A percentile compares a stretch with the other conserved stretches of the same genome.
phyloP scores from a whole-genome alignment of 2,113 vertebrate genomes.

The Menidia beryllina region DNA sequence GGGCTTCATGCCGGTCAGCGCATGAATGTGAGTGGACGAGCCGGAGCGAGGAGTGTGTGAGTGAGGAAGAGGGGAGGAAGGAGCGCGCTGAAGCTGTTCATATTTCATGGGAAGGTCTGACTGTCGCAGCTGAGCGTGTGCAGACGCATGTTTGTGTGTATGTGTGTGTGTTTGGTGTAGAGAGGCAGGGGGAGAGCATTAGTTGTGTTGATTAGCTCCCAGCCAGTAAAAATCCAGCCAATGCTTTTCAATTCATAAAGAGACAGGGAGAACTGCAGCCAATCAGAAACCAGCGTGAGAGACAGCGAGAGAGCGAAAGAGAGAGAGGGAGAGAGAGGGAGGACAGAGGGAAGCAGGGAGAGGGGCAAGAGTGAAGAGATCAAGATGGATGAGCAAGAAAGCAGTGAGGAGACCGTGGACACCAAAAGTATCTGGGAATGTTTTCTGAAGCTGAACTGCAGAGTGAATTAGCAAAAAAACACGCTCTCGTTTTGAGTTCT shows the following conservation, averaged over 20 bases:
- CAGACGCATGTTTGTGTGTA: slow-evolving; percentile 9
- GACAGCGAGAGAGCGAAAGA: too few species aligned
- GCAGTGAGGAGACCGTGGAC: slow-evolving; percentile 1
- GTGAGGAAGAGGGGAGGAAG: slow-evolving; percentile 4
- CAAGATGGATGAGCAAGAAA: slow-evolving; percentile 31
- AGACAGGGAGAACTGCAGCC: slow-evolving; percentile 49
- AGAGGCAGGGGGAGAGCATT: slow-evolving; percentile 50
- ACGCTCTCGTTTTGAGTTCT: too few species aligned
- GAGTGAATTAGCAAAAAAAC: too few species aligned
- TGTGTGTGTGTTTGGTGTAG: slow-evolving; percentile 18
- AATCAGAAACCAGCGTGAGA: slow-evolving; percentile 51
- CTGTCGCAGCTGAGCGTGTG: slow-evolving; percentile 38
- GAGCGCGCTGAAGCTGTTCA: slow-evolving; percentile 31
- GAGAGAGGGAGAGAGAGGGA: slow-evolving; percentile 6
- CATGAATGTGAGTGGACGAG: slow-evolving; percentile 4
- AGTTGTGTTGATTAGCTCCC: slow-evolving; percentile 62
- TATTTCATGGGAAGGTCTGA: slow-evolving; percentile 44
- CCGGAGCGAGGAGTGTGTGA: slow-evolving; percentile 23
- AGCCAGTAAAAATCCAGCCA: slow-evolving; percentile 68
- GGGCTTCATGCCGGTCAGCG: slow-evolving; percentile 32
- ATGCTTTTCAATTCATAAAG: slow-evolving; percentile 80
- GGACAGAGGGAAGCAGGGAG: slow-evolving; percentile 33
- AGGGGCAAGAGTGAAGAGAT: slow-evolving; percentile 14
- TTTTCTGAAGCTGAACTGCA: background rate
- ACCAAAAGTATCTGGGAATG: slow-evolving; percentile 18